Evolutionary conservation across 2,797 vertebrate species (phyloP).

Genomic region (Pagetopsis macropterus): DNA sequence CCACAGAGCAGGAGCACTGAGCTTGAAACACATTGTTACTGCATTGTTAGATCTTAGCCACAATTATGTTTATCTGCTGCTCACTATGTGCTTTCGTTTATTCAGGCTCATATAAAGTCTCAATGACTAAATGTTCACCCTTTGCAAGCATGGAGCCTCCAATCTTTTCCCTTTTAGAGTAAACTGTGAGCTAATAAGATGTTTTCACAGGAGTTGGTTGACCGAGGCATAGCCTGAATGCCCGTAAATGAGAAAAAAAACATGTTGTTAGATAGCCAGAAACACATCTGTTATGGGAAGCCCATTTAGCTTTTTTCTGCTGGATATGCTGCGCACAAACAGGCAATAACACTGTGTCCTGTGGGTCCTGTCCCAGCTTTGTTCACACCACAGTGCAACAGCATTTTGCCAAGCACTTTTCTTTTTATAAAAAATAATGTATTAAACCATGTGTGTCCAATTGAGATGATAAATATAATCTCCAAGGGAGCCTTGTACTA

Average conservation of each 20-base stretch:
- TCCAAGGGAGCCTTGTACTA: not conserved
- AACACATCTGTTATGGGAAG: not conserved
- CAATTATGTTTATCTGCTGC: constrained; percentile 20
- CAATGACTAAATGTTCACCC: constrained; percentile 9
- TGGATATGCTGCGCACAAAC: not conserved
- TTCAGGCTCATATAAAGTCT: constrained; percentile 16
- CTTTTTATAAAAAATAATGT: too few relatives aligned
- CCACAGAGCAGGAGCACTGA: constrained; percentile 13
- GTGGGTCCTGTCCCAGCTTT: not conserved
- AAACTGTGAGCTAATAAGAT: not conserved
- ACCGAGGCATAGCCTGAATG: not conserved
- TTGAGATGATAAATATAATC: too few relatives aligned
- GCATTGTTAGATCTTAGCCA: constrained; percentile 17
- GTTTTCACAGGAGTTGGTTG: not conserved
- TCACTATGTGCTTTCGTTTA: constrained; percentile 10
- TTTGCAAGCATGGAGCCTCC: not conserved
- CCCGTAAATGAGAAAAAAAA: not conserved
- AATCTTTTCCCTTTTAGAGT: constrained; percentile 28
- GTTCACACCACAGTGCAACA: not conserved
- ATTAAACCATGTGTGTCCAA: too few relatives aligned
- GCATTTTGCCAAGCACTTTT: not conserved
- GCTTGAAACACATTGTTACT: constrained; percentile 14
- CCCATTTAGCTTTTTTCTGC: not conserved
- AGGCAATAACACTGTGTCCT: not conserved
- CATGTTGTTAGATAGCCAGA: not conserved